Base-by-base conservation (phyloP, 2,888 invertebrate genomes). In the Aradus depressus region DNA sequence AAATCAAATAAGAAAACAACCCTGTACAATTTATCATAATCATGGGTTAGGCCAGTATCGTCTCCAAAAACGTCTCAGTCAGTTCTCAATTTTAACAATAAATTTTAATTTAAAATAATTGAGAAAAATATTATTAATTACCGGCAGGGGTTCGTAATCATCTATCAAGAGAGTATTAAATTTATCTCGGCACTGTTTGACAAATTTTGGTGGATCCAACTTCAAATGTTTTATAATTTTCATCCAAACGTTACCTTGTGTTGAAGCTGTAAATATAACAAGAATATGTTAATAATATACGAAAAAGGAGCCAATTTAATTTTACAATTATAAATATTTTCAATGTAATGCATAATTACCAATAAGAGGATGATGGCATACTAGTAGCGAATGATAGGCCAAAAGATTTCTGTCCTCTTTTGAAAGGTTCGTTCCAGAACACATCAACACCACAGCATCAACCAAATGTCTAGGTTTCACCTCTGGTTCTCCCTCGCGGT, bases 361-460 rank as follows among this genome's bases (percentile, higher is more conserved):
- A 32, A 84, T 75, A 32, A 77, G 73, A 2, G 85, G 84, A 67
- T 89, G 83, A 68, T 91, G 88, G 44, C 81, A 75, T 35, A 83
- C 75, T 12, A 82, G 70, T 22, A 93, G 66, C 4, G 81, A 71
- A 52, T 80, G 81, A 50, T 83, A 64, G 0, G 79, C 79, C 41
- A 88, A 66, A 6, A 67, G 63, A 59, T 81, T 72, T 0, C 75
- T 70, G 64, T 83, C 80, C 60, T 72, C 70, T 41, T 63, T 53
- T 26, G 68, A 66, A 4, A 71, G 61, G 45, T 63, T 59, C 55
- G 62, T 58, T 52, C 65, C 61, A 57, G 68, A 65, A 67, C 73
- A 71, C 43, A 72, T 59, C 8, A 67, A 62, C 10, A 63, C 63
- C 44, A 72, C 63, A 51, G 68, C 68, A 48, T 70, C 68, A 8